Conservation (phyloP, 2,888 invertebrate species). For the Idaea dimidiata region DNA sequence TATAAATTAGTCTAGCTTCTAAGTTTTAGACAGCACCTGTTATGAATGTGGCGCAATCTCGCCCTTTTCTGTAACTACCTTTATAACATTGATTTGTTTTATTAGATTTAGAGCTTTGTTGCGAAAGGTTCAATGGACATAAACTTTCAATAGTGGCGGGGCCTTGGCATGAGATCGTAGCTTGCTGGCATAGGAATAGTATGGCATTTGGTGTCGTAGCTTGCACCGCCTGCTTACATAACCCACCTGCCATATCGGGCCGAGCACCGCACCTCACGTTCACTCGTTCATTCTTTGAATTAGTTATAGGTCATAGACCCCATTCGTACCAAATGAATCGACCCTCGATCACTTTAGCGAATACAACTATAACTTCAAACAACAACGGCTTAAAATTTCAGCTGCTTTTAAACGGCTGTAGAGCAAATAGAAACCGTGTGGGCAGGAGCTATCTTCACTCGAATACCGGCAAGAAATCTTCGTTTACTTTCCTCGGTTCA, state of each 20-base stretch:
- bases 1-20: slow-evolving; percentile 68
- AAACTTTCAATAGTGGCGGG: slow-evolving; percentile 68
- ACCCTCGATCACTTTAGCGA: slow-evolving; percentile 39
- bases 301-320: slow-evolving; percentile 78
- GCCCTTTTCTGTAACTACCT: slow-evolving; percentile 43
- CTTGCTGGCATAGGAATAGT: slow-evolving; percentile 60
- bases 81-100: slow-evolving; percentile 41
- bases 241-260: slow-evolving; percentile 79
- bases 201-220: slow-evolving; percentile 64
- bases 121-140: slow-evolving; percentile 55
- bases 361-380: slow-evolving; percentile 16
- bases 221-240: slow-evolving; percentile 69
- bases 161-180: slow-evolving; percentile 62
- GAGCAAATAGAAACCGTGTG: slow-evolving; percentile 51
- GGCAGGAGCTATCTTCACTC: slow-evolving; percentile 39
- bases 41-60: slow-evolving; percentile 52
- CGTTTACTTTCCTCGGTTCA: slow-evolving; percentile 42
- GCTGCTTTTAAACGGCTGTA: slow-evolving; percentile 38
- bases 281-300: slow-evolving; percentile 77
- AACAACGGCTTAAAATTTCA: slow-evolving; percentile 25
- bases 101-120: slow-evolving; percentile 39
- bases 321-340: slow-evolving; percentile 52
- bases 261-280: slow-evolving; percentile 70
- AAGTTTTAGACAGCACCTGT: slow-evolving; percentile 46
- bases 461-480: slow-evolving; percentile 48